Conservation (phyloP, 2,888 invertebrate genomes). For the Caenorhabditis angaria region DNA sequence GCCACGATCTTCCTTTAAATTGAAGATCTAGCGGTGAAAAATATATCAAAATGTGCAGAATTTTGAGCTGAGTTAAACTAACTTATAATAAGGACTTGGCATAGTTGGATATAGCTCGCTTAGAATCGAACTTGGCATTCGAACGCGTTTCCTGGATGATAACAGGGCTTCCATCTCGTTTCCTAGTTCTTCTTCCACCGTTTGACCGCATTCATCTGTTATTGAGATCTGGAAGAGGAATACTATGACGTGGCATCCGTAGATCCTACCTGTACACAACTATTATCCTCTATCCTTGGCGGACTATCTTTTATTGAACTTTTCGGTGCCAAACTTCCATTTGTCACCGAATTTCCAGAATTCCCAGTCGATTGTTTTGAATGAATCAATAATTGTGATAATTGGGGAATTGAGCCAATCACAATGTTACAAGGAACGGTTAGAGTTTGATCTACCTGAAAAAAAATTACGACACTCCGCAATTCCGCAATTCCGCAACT, state of each 20-base stretch:
- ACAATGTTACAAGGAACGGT: slow-evolving; percentile 60
- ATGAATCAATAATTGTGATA: slow-evolving; percentile 60
- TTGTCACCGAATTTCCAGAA: slow-evolving; percentile 17
- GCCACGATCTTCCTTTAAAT: too few relatives aligned
- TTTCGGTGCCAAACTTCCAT: slow-evolving; percentile 24
- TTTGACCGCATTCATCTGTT: slow-evolving; percentile 63
- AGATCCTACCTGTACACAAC: slow-evolving; percentile 37
- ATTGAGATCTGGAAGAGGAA: slow-evolving; percentile 63
- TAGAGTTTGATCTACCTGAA: slow-evolving; percentile 56
- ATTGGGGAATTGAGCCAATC: slow-evolving; percentile 70
- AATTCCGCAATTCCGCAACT: neutral
- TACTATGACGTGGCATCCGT: too few relatives aligned
- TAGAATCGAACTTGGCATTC: slow-evolving; percentile 71
- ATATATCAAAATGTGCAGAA: too few relatives aligned
- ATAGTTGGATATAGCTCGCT: slow-evolving; percentile 71
- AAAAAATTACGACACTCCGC: too few relatives aligned
- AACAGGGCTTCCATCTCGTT: slow-evolving; percentile 63
- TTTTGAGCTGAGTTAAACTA: too few relatives aligned
- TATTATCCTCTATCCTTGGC: slow-evolving; percentile 44
- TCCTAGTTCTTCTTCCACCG: slow-evolving; percentile 55
- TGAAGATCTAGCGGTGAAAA: too few relatives aligned
- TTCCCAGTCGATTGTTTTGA: slow-evolving; percentile 46
- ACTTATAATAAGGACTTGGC: slow-evolving; percentile 71
- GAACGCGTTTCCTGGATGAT: slow-evolving; percentile 66
- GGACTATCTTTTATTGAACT: slow-evolving; percentile 51